phyloP scores from a whole-genome alignment of 2,888 invertebrate species.

The Stegophylla sp. region DNA sequence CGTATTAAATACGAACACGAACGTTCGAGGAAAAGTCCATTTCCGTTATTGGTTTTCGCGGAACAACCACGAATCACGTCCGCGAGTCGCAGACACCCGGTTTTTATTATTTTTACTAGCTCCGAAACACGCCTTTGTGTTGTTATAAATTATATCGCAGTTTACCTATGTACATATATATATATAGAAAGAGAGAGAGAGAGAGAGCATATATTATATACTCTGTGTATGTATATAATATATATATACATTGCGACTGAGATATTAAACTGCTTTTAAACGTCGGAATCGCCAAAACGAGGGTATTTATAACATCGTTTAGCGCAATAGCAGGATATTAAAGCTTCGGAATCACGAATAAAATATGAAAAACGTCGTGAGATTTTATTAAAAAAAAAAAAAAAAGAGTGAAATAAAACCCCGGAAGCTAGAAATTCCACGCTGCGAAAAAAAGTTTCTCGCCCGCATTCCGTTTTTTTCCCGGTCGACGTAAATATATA shows the following conservation, averaged over 20 bases:
- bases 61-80: neutral
- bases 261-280: neutral
- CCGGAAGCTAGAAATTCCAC: neutral
- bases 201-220: neutral
- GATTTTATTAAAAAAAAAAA: slow-evolving; percentile 5
- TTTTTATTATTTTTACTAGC: neutral
- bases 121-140: neutral
- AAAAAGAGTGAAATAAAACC: neutral
- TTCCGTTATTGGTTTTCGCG: slow-evolving; percentile 7
- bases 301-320: neutral
- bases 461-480: neutral
- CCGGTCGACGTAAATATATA: neutral
- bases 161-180: no score
- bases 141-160: no score
- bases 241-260: no score
- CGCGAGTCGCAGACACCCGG: neutral
- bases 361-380: neutral
- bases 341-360: slow-evolving; percentile 6
- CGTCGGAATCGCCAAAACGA: neutral
- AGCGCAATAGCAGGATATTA: neutral
- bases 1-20: neutral
- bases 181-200: no score
- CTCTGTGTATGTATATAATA: neutral
- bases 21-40: slow-evolving; percentile 2
- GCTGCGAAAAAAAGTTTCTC: neutral